Conservation (phyloP, 2,113 vertebrate genomes). For the Aleadryas rufinucha region DNA sequence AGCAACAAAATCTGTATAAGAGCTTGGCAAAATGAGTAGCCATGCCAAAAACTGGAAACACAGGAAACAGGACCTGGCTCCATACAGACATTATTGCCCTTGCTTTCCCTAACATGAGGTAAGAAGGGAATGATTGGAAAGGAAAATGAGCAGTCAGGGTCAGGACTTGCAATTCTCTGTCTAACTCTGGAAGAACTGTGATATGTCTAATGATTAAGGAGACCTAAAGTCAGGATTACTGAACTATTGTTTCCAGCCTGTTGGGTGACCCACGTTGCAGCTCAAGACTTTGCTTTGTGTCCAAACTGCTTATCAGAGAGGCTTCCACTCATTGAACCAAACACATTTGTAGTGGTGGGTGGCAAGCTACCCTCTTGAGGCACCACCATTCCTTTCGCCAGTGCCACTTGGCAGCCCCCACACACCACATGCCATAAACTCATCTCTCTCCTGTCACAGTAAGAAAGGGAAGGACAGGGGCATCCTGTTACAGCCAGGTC, state of each 20-base stretch:
- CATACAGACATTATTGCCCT: background rate
- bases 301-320: background rate
- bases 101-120: background rate
- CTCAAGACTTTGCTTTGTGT: background rate
- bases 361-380: background rate
- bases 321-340: background rate
- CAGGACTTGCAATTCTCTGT: background rate
- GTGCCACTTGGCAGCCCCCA: background rate
- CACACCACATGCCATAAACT: background rate
- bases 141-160: background rate
- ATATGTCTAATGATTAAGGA: background rate
- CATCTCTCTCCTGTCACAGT: background rate
- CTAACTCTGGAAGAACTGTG: background rate
- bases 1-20: background rate
- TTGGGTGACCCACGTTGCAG: background rate
- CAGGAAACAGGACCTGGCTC: background rate
- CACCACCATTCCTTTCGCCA: background rate
- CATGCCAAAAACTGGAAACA: background rate
- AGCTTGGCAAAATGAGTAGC: background rate
- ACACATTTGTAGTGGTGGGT: background rate
- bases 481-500: slow-evolving; percentile 20
- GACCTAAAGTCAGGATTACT: background rate
- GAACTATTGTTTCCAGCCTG: background rate
- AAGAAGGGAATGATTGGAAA: background rate
- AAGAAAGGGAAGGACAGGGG: slow-evolving; percentile 36